Percentiles rank a stretch among this genome's conserved stretches.
These are phyloP conservation scores for Anthopleura sola DNA, from an alignment of 64 coral and sea anemone genomes.

Conservation along the genomic window DNA sequence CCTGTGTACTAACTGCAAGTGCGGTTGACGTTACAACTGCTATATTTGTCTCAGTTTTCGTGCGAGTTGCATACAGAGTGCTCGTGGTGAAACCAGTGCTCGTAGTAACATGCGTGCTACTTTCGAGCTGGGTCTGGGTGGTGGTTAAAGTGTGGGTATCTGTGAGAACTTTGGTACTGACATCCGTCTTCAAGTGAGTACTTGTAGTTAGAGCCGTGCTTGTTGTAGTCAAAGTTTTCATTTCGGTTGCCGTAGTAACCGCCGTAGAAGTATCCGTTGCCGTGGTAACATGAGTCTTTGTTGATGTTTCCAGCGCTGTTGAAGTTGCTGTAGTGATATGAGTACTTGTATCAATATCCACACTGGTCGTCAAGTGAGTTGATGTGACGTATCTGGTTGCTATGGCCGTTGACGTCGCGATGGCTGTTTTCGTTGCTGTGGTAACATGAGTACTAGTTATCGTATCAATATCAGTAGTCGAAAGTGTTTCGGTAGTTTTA, in stretches of 20 bases:
- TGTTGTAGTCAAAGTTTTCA: neutral
- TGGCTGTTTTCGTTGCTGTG: neutral
- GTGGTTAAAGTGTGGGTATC: neutral
- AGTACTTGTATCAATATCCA: conserved; percentile 10
- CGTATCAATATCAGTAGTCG: neutral
- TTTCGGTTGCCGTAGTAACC: neutral
- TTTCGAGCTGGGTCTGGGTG: neutral
- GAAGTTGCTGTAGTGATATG: conserved; percentile 2
- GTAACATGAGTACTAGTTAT: conserved; percentile 12
- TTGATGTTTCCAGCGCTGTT: neutral
- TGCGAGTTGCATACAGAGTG: neutral
- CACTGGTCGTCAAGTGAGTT: neutral
- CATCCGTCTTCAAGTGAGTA: conserved; percentile 11
- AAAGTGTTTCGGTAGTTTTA: neutral
- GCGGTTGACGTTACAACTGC: neutral
- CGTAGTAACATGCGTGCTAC: neutral
- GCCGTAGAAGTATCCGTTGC: conserved; percentile 24
- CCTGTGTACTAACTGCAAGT: neutral
- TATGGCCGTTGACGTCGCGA: conserved; percentile 9
- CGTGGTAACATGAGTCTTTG: conserved; percentile 7
- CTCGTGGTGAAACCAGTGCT: neutral
- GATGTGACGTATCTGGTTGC: conserved; percentile 3
- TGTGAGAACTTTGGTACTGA: conserved; percentile 16
- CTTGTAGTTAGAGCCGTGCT: conserved; percentile 10
- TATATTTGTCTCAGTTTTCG: neutral